Percentiles rank a stretch among this genome's conserved stretches.
Conservation (phyloP, 23 tunicate genomes). For the Styela plicata region DNA sequence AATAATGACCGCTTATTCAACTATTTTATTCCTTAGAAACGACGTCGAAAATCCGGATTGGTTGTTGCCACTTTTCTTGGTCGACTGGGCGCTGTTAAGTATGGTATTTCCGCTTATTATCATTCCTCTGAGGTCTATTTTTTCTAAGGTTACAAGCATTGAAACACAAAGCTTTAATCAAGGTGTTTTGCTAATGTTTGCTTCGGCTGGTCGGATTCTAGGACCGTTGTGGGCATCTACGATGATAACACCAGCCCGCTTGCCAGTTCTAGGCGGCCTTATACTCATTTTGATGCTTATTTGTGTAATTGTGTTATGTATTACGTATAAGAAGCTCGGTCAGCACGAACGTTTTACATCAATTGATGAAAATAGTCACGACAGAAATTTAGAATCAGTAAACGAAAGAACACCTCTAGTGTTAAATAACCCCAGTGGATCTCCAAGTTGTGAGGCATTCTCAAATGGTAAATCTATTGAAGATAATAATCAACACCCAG, state of each 20-base stretch:
- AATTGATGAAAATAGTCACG: background rate
- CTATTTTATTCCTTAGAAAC: background rate
- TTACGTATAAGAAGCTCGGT: background rate
- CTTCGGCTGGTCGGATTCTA: conserved; percentile 11
- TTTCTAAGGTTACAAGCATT: conserved; percentile 4
- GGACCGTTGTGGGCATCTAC: conserved; percentile 23
- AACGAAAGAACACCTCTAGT: background rate
- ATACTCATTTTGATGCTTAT: background rate
- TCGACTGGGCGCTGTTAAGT: background rate
- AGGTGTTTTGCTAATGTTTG: background rate
- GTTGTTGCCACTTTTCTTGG: conserved; percentile 7
- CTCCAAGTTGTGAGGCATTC: no score
- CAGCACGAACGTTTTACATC: background rate
- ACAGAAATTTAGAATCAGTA: background rate
- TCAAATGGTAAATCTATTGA: no score
- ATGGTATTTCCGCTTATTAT: background rate
- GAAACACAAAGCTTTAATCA: conserved; percentile 23
- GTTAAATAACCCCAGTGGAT: no score
- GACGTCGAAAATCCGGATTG: conserved; percentile 4
- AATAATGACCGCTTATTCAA: background rate
- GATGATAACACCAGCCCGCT: background rate
- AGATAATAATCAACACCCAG: no score
- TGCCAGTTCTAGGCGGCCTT: conserved; percentile 6
- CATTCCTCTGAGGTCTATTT: background rate
- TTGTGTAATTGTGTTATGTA: background rate